Percentiles rank a stretch among this genome's conserved stretches.
These are phyloP conservation scores for Smittia aterrima DNA, from an alignment of 2,888 invertebrate species.

Conservation along the genomic window DNA sequence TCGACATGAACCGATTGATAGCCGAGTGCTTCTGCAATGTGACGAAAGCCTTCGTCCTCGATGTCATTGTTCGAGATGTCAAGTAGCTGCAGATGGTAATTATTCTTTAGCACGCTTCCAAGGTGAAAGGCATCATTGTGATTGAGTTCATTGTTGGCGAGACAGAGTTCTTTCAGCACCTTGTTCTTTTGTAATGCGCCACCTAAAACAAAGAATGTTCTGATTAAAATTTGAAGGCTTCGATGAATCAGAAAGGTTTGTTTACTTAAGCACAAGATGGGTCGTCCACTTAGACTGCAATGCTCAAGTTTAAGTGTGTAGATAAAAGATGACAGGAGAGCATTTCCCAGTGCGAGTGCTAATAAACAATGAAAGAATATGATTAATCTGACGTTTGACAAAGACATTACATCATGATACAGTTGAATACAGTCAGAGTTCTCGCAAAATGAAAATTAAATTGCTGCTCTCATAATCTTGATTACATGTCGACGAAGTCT, in stretches of 20 bases:
- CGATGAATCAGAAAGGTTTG: constrained; percentile 44
- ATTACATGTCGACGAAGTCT: no score
- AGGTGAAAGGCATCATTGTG: constrained; percentile 75
- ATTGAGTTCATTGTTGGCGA: constrained; percentile 77
- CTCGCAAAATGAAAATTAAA: background rate
- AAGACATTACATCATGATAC: background rate
- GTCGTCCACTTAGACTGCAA: constrained; percentile 69
- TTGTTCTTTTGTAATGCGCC: constrained; percentile 76
- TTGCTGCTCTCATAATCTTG: no score
- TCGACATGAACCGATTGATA: constrained; percentile 59
- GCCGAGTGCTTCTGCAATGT: constrained; percentile 71
- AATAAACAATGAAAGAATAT: constrained; percentile 45
- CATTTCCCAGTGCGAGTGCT: constrained; percentile 68
- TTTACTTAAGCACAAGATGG: constrained; percentile 73
- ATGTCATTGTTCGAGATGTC: constrained; percentile 74
- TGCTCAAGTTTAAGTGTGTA: constrained; percentile 76
- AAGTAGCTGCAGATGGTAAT: constrained; percentile 72
- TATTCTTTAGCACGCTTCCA: constrained; percentile 70
- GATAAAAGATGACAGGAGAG: constrained; percentile 69
- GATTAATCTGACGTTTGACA: background rate
- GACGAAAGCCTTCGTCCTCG: constrained; percentile 66
- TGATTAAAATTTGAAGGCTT: background rate
- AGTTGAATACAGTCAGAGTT: background rate
- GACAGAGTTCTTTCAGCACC: constrained; percentile 72
- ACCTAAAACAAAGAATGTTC: constrained; percentile 57